phyloP scores from a whole-genome alignment of 2,888 invertebrate genomes.

The Ophioninae sp. region DNA sequence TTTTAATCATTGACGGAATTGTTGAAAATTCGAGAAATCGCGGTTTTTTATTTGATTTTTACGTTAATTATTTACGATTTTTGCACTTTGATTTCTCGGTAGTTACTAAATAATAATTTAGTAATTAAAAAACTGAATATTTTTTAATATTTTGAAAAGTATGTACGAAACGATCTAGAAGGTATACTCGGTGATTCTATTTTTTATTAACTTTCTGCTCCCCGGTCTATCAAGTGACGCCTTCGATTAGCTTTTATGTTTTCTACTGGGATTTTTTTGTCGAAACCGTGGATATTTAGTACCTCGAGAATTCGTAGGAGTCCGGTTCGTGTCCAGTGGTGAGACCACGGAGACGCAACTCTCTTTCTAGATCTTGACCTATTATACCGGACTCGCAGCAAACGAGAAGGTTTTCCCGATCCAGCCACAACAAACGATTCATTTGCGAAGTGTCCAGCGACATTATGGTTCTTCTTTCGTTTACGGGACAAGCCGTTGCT shows the following conservation, averaged over 20 bases:
- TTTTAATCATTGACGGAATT: too few relatives aligned
- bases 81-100: too few relatives aligned
- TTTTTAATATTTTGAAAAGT: too few relatives aligned
- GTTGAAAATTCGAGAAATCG: too few relatives aligned
- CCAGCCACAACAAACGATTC: conserved; percentile 97
- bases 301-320: conserved; percentile 96
- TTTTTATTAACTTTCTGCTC: too few relatives aligned
- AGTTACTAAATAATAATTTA: too few relatives aligned
- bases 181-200: too few relatives aligned
- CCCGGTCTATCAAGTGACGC: too few relatives aligned
- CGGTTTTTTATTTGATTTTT: too few relatives aligned
- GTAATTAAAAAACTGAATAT: too few relatives aligned
- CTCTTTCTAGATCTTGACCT: conserved; percentile 96
- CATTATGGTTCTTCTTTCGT: conserved; percentile 91
- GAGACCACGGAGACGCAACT: conserved; percentile 88
- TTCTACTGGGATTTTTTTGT: neutral
- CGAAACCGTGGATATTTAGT: conserved; percentile 18
- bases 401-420: conserved; percentile 90
- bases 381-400: conserved; percentile 95
- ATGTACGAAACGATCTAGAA: too few relatives aligned
- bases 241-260: neutral
- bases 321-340: conserved; percentile 99
- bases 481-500: conserved; percentile 90
- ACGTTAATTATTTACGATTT: too few relatives aligned
- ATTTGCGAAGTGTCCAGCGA: conserved; percentile 97